Percentiles rank a stretch among this genome's conserved stretches.
These are phyloP conservation scores for Heteromyza rotundicornis DNA, from an alignment of 2,888 invertebrate species.

Conservation along the genomic window DNA sequence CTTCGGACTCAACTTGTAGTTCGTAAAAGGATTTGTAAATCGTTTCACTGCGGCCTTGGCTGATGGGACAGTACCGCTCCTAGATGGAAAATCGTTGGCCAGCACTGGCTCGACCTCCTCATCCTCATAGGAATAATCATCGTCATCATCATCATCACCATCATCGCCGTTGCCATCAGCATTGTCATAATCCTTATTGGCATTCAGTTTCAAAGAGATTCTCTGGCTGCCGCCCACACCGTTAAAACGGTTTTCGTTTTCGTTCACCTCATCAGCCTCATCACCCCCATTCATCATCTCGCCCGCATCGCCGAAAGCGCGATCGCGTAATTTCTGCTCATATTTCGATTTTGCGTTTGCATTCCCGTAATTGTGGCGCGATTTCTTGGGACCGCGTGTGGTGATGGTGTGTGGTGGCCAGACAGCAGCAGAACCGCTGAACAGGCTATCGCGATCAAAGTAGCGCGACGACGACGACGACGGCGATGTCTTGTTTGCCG, in stretches of 20 bases:
- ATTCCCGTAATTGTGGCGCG: conserved; percentile 1
- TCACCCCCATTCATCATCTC: conserved; percentile 13
- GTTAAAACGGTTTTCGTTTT: conserved; percentile 26
- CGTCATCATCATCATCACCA: conserved; percentile 35
- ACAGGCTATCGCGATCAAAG: conserved; percentile 57
- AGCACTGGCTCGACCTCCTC: conserved; percentile 28
- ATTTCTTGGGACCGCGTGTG: conserved; percentile 41
- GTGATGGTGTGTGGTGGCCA: conserved; percentile 30
- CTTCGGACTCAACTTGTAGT: conserved; percentile 34
- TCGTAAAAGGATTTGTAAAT: conserved; percentile 39
- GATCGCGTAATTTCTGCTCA: neutral
- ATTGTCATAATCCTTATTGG: conserved; percentile 11
- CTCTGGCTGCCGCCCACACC: conserved; percentile 34
- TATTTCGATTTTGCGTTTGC: neutral
- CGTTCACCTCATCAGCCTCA: conserved; percentile 13
- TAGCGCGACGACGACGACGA: conserved; percentile 33
- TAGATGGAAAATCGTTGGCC: conserved; percentile 17
- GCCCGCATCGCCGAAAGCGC: conserved; percentile 12
- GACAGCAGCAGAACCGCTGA: conserved; percentile 23
- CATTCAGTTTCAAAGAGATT: conserved; percentile 10
- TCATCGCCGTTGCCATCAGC: conserved; percentile 33
- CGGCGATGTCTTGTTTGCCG: conserved; percentile 23
- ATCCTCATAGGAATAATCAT: conserved; percentile 38
- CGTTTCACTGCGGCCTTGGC: conserved; percentile 40
- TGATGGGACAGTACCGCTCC: neutral